These are phyloP conservation scores for Drosophila kepulauana DNA, from an alignment of 1,140 invertebrate species.

Conservation along the genomic window DNA sequence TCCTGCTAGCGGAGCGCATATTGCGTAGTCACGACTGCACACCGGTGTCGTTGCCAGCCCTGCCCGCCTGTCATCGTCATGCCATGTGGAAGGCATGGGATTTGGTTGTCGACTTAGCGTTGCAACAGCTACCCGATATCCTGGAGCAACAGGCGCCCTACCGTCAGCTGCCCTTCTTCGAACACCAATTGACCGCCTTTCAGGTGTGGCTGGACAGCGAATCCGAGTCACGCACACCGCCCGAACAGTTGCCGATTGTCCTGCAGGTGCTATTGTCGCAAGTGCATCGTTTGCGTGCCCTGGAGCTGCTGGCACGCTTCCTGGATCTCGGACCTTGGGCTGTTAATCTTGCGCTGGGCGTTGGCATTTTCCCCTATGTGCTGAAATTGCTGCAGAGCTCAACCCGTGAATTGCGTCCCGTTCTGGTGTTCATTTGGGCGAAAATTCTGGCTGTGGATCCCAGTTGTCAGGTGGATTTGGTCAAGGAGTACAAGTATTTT, in stretches of 20 bases:
- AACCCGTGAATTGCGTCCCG: slow-evolving; percentile 94
- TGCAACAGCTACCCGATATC: slow-evolving; percentile 94
- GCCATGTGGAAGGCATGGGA: slow-evolving; percentile 99
- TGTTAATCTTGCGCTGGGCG: slow-evolving; percentile 97
- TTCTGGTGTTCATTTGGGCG: slow-evolving; percentile 99
- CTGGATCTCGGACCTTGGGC: slow-evolving; percentile 98
- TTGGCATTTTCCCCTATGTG: slow-evolving; percentile 99
- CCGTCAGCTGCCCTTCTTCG: slow-evolving; percentile 96
- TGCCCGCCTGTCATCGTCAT: slow-evolving; percentile 96
- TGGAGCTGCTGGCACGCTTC: slow-evolving; percentile 97
- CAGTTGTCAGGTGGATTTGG: slow-evolving; percentile 97
- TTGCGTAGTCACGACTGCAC: slow-evolving; percentile 98
- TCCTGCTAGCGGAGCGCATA: slow-evolving; percentile 97
- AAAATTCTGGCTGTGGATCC: slow-evolving; percentile 99
- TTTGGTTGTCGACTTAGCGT: slow-evolving; percentile 96
- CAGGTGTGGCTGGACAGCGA: slow-evolving; percentile 96
- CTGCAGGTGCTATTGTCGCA: slow-evolving; percentile 98
- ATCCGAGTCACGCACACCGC: slow-evolving; percentile 91
- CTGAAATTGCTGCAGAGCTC: slow-evolving; percentile 97
- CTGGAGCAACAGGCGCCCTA: slow-evolving; percentile 89
- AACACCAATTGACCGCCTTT: slow-evolving; percentile 99
- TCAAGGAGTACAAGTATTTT: slow-evolving; percentile 99
- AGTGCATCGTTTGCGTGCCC: slow-evolving; percentile 96
- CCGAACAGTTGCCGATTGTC: slow-evolving; percentile 99
- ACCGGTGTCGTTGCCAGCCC: slow-evolving; percentile 94